Base-by-base conservation (phyloP, 2,797 vertebrate species). In the Sciaenops ocellatus region DNA sequence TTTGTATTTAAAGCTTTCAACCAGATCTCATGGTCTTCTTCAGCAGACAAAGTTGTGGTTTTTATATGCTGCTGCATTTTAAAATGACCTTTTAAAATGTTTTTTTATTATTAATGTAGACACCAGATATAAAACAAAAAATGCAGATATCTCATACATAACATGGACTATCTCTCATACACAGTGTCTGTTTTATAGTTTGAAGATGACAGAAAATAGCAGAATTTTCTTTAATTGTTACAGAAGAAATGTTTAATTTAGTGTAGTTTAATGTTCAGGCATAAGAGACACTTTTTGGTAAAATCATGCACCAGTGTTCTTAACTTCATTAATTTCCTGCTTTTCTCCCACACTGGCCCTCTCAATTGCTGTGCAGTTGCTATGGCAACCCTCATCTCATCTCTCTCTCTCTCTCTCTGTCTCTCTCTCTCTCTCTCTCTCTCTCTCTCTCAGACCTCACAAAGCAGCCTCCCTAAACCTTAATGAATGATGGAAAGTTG, bases 311-410 rank as follows among this genome's bases (percentile, higher is more conserved):
- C 54, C 77, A 80, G 50, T 84, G 72, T 79, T 81, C 71, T 75
- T 83, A 90, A 87, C 73, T 65, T 77, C 67, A 84, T 90, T 84
- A 76, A 77, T 85, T 84, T 84, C 60, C 79, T 5, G 28, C 83
- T 80, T 84, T 81, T 73, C 77, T 78, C 76, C 86, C 85, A 77
- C 69, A 77, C 79, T 69, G 76, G 85, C 80, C 83, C 69, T 78
- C 80, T 87, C 81, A 71, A 85, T 89, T 72, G 77, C 80, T 85
- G 88, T 90, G 80, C 83, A 84, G 95, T 93, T 95, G 83, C 94
- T 82, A 94, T 94, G 87, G 93, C 87, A 94, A 95, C 94, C 73
- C 70, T 82, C 75, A 80, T 90, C 82, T 85, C 81, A 9, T 82
- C 30, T 64, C 75, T 47, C 47, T 26, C 54, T 24, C 22, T 20